phyloP scores from a whole-genome alignment of 2,888 invertebrate genomes.

The Lathronympha strigana region DNA sequence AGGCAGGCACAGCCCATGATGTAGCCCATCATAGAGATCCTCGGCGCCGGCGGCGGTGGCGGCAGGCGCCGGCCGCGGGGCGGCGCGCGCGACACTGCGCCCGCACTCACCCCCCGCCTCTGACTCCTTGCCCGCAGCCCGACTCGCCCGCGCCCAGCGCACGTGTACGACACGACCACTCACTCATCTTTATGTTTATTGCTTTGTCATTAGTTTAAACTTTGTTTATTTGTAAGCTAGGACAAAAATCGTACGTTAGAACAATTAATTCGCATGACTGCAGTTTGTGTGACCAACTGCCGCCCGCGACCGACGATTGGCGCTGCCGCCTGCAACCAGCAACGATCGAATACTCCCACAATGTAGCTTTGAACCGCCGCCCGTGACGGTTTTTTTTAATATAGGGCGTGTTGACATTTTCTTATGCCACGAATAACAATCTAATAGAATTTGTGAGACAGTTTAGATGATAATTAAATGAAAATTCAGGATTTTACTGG shows the following conservation, averaged over 20 bases:
- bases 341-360: background rate
- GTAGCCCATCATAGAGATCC: constrained; percentile 93
- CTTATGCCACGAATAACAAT: too few relatives aligned
- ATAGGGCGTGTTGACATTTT: too few relatives aligned
- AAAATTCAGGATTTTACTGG: too few relatives aligned
- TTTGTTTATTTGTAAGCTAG: background rate
- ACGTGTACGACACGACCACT: constrained; percentile 47
- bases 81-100: constrained; percentile 71
- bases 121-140: constrained; percentile 60
- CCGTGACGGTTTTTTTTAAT: too few relatives aligned
- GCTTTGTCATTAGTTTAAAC: constrained; percentile 5
- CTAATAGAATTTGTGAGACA: too few relatives aligned
- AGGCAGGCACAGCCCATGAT: constrained; percentile 97
- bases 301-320: background rate
- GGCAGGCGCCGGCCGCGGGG: constrained; percentile 76
- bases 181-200: constrained; percentile 27
- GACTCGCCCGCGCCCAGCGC: constrained; percentile 50
- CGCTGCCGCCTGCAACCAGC: background rate
- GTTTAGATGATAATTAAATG: too few relatives aligned
- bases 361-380: background rate
- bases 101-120: constrained; percentile 65
- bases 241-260: background rate
- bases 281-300: background rate
- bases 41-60: constrained; percentile 72
- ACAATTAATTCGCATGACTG: background rate